Evolutionary conservation across 2,113 vertebrate species (phyloP), one percentile per base, ranked within the genome.

Genomic region (Anarhynchus alexandrinus): DNA sequence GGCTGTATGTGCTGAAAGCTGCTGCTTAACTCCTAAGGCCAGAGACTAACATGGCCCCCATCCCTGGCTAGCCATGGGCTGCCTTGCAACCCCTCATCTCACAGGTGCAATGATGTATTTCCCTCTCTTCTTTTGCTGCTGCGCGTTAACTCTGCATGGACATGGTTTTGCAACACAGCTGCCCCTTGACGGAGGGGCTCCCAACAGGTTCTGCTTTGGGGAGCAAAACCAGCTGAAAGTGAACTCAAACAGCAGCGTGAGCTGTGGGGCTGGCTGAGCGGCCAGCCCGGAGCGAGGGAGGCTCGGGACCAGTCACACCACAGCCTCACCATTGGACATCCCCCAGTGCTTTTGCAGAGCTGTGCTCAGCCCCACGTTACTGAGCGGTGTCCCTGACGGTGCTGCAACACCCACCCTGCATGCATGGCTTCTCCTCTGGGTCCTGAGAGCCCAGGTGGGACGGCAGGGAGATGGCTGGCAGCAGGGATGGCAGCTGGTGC

Each of bases 361-460:
- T 25, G 22, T 38, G 47, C 67, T 38, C 36, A 43, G 69, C 43
- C 19, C 57, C 1, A 0, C 5, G 2, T 25, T 21, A 10, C 74
- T 0, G 9, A 42, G 19, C 55, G 1, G 0, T 1, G 86, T 8
- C 55, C 23, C 55, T 22, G 25, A 9, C 6, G 0, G 42, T 2
- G 49, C 29, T 30, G 15, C 42, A 40, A 9, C 2, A 2, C 43
- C 43, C 38, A 20, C 49, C 21, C 34, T 42, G 16, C 3, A 3
- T 16, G 7, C n/a, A 0, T 1, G 27, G 26, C 54, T 25, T 10
- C 34, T 51, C 6, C 51, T 19, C 49, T 0, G 3, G 11, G 43
- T 9, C 12, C 42, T 3, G 6, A 6, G 10, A 3, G 0, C 51
- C 8, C 1, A 14, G 12, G 4, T 1, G 23, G 32, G 6, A 1